phyloP scores from a whole-genome alignment of 1,140 invertebrate species.

The Panagrolaimus sp. region DNA sequence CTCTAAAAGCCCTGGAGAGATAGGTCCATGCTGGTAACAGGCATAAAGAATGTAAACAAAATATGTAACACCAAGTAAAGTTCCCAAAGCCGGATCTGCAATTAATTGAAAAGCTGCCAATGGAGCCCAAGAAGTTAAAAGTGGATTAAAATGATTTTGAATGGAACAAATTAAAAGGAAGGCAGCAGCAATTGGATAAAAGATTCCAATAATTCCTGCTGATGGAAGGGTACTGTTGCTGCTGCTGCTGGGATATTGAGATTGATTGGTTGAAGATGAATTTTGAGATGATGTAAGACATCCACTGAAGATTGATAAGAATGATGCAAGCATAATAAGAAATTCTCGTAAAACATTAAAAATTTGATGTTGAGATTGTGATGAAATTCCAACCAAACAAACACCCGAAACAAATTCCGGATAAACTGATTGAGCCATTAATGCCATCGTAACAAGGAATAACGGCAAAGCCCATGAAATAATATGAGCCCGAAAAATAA shows the following conservation, averaged over 20 bases:
- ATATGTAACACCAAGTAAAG: neutral
- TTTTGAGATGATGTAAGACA: constrained; percentile 14
- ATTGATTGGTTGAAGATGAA: neutral
- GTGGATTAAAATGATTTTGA: constrained; percentile 13
- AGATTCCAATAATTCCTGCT: constrained; percentile 12
- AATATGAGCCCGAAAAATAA: constrained; percentile 31
- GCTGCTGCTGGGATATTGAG: neutral
- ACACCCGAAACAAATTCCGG: constrained; percentile 33
- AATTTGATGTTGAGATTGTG: constrained; percentile 21
- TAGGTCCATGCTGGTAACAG: constrained; percentile 9
- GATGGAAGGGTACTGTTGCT: constrained; percentile 12
- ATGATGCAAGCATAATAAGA: constrained; percentile 19
- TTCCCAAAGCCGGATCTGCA: constrained; percentile 25
- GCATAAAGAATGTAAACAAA: constrained; percentile 3
- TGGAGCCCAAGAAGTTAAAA: constrained; percentile 8
- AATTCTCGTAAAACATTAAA: constrained; percentile 25
- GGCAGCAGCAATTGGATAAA: constrained; percentile 12
- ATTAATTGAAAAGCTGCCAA: constrained; percentile 19
- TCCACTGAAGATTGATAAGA: constrained; percentile 17
- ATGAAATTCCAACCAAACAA: constrained; percentile 28
- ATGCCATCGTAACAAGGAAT: constrained; percentile 25
- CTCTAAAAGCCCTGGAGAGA: neutral
- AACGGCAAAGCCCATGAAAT: constrained; percentile 30
- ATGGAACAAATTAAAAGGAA: constrained; percentile 20
- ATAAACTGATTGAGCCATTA: constrained; percentile 33